phyloP scores from a whole-genome alignment of 1,140 invertebrate species.

The Diploscapter pachys region DNA sequence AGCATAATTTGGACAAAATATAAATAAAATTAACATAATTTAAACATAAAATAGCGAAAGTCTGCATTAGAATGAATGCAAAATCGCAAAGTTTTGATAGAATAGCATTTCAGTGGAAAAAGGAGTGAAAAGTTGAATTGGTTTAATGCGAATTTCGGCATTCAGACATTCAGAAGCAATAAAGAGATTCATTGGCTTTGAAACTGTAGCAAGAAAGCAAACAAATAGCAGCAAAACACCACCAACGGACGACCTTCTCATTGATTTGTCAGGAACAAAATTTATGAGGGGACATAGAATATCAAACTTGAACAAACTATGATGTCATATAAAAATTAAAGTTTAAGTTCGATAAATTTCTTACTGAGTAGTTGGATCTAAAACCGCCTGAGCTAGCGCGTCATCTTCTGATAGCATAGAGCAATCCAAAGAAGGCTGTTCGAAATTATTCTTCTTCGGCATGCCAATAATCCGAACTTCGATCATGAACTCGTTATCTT shows the following conservation, averaged over 20 bases:
- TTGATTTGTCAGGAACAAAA: neutral
- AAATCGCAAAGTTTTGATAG: neutral
- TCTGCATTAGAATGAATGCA: neutral
- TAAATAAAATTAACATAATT: neutral
- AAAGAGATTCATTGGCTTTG: too few species aligned
- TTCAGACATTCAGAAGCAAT: too few species aligned
- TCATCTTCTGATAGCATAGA: neutral
- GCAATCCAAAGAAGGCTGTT: neutral
- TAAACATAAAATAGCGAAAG: neutral
- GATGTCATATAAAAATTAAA: neutral
- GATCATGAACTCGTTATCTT: neutral
- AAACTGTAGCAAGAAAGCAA: neutral
- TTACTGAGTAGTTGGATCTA: constrained; percentile 15
- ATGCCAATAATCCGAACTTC: neutral
- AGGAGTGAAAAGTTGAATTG: too few species aligned
- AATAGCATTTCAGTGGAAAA: too few species aligned
- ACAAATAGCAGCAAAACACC: too few species aligned
- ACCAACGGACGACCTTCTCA: neutral
- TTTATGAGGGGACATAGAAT: too few species aligned
- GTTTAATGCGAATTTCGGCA: too few species aligned
- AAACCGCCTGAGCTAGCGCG: neutral
- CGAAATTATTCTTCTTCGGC: neutral
- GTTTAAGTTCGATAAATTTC: neutral
- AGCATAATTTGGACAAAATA: neutral
- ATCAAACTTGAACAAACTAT: neutral